These are phyloP conservation scores for Conus betulinus DNA, from an alignment of 1,140 invertebrate species.

Conservation along the genomic window DNA sequence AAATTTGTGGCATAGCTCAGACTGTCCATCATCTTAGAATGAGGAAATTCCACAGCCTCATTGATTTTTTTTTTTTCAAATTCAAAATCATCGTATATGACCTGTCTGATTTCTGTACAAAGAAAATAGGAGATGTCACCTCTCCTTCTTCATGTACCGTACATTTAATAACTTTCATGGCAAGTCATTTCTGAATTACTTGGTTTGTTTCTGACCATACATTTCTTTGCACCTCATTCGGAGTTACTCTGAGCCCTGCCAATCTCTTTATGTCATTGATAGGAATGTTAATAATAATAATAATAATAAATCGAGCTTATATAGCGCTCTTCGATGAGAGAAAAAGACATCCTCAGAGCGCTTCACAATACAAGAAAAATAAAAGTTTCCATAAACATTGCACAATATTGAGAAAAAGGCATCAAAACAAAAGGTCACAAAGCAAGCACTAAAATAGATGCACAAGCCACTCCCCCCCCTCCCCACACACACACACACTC, in stretches of 20 bases:
- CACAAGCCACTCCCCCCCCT: no score
- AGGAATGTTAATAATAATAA: no score
- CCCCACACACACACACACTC: no score
- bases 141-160: not conserved
- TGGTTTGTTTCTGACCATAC: not conserved
- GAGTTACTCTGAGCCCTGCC: no score
- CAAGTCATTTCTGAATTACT: not conserved
- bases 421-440: no score
- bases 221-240: not conserved
- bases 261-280: not conserved
- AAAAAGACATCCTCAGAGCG: no score
- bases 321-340: no score
- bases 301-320: no score
- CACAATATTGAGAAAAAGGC: no score
- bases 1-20: conserved; percentile 34
- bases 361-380: no score
- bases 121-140: not conserved
- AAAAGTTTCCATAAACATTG: no score
- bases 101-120: not conserved
- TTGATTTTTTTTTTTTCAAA: not conserved
- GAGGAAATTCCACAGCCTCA: not conserved
- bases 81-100: not conserved
- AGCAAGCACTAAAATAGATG: no score
- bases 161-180: not conserved
- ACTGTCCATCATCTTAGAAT: not conserved